Percentiles rank a stretch among this genome's conserved stretches.
phyloP scores from a whole-genome alignment of 2,113 vertebrate genomes.

The Vulpes ferrilata region DNA sequence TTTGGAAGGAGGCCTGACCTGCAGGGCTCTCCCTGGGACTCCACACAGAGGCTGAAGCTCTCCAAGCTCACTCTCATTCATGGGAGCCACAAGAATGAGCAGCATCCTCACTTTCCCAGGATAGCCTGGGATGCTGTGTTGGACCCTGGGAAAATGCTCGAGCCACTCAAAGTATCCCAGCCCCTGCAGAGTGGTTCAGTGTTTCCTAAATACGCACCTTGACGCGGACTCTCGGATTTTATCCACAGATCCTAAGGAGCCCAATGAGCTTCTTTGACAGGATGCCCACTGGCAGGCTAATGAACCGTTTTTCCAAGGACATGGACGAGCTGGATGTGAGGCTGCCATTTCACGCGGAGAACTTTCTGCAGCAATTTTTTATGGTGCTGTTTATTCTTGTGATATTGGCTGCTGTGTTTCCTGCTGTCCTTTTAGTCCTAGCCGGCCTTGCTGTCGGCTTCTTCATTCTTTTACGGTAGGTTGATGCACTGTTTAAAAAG shows the following conservation, averaged over 20 bases:
- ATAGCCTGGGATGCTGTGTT: rapidly evolving
- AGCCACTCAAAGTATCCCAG: not conserved
- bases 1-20: not conserved
- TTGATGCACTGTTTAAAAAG: not conserved
- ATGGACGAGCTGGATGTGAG: slow-evolving; percentile 89
- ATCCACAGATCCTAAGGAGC: slow-evolving; percentile 88
- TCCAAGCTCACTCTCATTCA: rapidly evolving
- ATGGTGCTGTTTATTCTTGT: slow-evolving; percentile 85
- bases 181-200: rapidly evolving
- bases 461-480: slow-evolving; percentile 84
- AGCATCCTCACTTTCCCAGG: not conserved
- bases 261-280: slow-evolving; percentile 92
- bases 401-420: slow-evolving; percentile 87
- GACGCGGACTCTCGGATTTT: not conserved
- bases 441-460: slow-evolving; percentile 82
- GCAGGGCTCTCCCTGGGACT: not conserved
- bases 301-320: slow-evolving; percentile 93
- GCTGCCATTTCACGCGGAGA: slow-evolving; percentile 89
- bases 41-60: not conserved
- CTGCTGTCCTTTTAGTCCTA: slow-evolving; percentile 86
- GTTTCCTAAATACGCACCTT: not conserved
- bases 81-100: rapidly evolving
- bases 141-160: not conserved
- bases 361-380: slow-evolving; percentile 89
- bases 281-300: slow-evolving; percentile 90